Conservation (phyloP, 2,888 invertebrate species). For the Stictocephala bisonia region DNA sequence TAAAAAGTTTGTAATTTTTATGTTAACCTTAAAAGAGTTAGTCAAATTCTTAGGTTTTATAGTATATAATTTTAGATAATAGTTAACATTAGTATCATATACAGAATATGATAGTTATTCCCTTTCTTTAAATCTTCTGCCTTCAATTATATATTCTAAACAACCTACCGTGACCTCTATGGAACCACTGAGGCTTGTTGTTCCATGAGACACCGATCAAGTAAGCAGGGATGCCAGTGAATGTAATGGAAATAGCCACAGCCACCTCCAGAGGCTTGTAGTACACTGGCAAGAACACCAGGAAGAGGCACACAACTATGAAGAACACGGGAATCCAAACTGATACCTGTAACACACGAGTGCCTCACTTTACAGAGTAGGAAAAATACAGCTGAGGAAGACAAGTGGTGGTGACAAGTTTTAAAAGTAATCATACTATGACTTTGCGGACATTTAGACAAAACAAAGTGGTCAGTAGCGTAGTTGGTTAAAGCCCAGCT, state of each 20-base stretch:
- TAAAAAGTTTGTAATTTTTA: neutral
- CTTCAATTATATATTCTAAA: no score
- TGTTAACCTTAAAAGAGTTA: no score
- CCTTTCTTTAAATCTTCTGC: no score
- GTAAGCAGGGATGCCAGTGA: slow-evolving; percentile 87
- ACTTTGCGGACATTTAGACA: no score
- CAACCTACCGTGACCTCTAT: slow-evolving; percentile 72
- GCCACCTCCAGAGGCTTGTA: slow-evolving; percentile 84
- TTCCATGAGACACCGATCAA: slow-evolving; percentile 76
- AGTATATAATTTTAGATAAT: no score
- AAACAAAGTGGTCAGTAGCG: no score
- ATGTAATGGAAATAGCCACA: slow-evolving; percentile 81
- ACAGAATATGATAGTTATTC: no score
- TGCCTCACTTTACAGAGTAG: neutral
- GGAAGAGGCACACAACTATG: slow-evolving; percentile 79
- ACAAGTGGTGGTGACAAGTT: neutral
- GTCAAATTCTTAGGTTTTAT: no score
- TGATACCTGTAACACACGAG: slow-evolving; percentile 69
- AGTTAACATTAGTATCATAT: no score
- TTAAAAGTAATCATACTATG: no score
- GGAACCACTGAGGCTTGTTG: slow-evolving; percentile 73
- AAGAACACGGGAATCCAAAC: slow-evolving; percentile 81
- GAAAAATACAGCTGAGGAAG: neutral
- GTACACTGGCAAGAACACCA: slow-evolving; percentile 82
- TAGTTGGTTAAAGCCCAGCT: no score